These are phyloP conservation scores for Saccostrea cuccullata DNA, from an alignment of 1,140 invertebrate genomes.

Conservation along the genomic window DNA sequence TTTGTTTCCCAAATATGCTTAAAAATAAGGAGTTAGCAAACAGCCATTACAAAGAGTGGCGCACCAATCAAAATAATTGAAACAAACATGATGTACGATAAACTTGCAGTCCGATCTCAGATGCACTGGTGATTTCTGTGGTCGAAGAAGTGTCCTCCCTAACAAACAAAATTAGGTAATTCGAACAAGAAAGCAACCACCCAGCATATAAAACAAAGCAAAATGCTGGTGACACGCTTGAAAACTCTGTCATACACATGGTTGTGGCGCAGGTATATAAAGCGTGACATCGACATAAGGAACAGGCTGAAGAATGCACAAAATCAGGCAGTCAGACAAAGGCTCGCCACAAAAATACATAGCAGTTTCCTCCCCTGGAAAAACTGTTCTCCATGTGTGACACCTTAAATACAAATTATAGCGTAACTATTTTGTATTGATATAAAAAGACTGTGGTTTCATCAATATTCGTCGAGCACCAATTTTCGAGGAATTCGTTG, in stretches of 20 bases:
- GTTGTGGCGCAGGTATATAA: conserved; percentile 73
- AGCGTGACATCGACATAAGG: conserved; percentile 71
- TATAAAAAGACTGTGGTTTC: too few species aligned
- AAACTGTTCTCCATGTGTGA: conserved; percentile 71
- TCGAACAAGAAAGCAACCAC: conserved; percentile 68
- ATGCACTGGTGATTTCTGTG: conserved; percentile 61
- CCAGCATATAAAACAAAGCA: conserved; percentile 68
- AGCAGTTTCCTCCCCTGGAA: conserved; percentile 68
- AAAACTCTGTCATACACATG: conserved; percentile 63
- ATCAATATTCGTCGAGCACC: too few species aligned
- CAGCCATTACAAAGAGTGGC: conserved; percentile 67
- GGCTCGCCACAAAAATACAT: conserved; percentile 68
- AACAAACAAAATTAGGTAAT: conserved; percentile 74
- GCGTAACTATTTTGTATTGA: background rate
- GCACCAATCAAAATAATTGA: conserved; percentile 62
- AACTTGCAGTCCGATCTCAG: conserved; percentile 61
- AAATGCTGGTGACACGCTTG: conserved; percentile 57
- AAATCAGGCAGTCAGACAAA: conserved; percentile 75
- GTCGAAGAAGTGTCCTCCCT: conserved; percentile 74
- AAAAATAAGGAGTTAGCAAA: conserved; percentile 70
- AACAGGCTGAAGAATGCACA: conserved; percentile 74
- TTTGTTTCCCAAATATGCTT: conserved; percentile 68
- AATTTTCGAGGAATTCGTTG: too few species aligned
- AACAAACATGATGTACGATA: conserved; percentile 73
- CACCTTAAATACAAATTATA: conserved; percentile 62